Evolutionary conservation across 2,113 vertebrate species (phyloP), one percentile per base, ranked within the genome.

Genomic region (Caranx melampygus): DNA sequence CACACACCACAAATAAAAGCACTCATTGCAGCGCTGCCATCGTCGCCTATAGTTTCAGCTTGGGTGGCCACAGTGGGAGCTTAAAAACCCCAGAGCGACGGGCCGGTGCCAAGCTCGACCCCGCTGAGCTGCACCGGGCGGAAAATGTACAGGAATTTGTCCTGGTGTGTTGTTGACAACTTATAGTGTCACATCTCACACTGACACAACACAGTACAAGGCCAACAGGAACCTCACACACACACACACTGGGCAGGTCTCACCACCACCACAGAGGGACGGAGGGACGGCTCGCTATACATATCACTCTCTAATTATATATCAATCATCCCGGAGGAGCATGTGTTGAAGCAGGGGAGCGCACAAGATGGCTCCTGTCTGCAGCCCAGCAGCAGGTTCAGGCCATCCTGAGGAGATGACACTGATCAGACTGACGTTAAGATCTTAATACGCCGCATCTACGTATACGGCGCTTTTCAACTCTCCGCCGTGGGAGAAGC

Each of bases 71-170:
- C 62, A n/a, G 61, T 47, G 74, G 34, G 62, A 75, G 68, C 15
- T 42, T 26, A 26, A 26, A 44, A 45, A 70, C 16, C 31, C 75
- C 68, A 26, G 65, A 14, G 72, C 57, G 34, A 7, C 2, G 20
- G 20, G 2, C 10, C 3, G 60, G 60, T 47, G 72, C 75, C 79
- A 75, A 69, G 47, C 12, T 33, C 4, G 18, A 37, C 33, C 77
- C 34, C 18, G 20, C 78, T 68, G 69, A 63, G 73, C 68, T 54
- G 11, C 20, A 68, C 72, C 2, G 68, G 78, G 54, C 21, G 31
- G 52, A 79, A 62, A 82, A 85, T 61, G 74, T 37, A 33, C 63
- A 65, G 78, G 82, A 83, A 87, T 83, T 40, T 31, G 35, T 67
- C 67, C 61, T 1, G 37, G 61, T 20, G 33, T 62, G 80, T 62